Conservation (phyloP, 2,797 vertebrate genomes). For the Sebastes taczanowskii region DNA sequence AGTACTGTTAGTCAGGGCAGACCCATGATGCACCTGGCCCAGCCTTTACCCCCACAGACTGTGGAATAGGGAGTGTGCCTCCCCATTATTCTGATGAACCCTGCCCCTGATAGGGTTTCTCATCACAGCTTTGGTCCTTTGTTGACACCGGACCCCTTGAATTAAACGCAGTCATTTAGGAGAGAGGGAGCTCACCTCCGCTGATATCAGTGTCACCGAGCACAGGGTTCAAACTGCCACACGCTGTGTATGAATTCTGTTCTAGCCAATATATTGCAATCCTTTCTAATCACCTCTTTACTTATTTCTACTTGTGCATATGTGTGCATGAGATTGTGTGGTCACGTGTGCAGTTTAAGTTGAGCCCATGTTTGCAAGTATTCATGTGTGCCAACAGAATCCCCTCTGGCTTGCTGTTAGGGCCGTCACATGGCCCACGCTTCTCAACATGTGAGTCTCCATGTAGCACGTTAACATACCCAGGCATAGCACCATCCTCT, state of each 20-base stretch:
- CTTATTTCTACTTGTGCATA: not conserved
- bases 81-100: conserved; percentile 80
- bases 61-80: conserved; percentile 37
- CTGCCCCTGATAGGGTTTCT: conserved; percentile 80
- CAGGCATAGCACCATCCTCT: conserved; percentile 15
- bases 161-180: conserved; percentile 68
- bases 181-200: conserved; percentile 56
- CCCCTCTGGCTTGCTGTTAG: conserved; percentile 20
- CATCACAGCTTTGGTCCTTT: conserved; percentile 72
- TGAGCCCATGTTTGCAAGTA: not conserved
- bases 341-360: not conserved
- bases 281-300: not conserved
- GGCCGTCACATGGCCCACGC: conserved; percentile 42
- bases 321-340: not conserved
- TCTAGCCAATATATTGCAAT: not conserved
- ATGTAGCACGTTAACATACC: conserved; percentile 14
- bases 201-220: conserved; percentile 63
- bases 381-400: conserved; percentile 13
- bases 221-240: conserved; percentile 37
- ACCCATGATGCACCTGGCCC: conserved; percentile 2
- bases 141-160: conserved; percentile 72
- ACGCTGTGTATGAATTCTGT: not conserved
- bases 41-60: conserved; percentile 29
- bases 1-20: conserved; percentile 19
- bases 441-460: conserved; percentile 46